Conservation (phyloP, 2,113 vertebrate genomes). For the Atractosteus spatula region DNA sequence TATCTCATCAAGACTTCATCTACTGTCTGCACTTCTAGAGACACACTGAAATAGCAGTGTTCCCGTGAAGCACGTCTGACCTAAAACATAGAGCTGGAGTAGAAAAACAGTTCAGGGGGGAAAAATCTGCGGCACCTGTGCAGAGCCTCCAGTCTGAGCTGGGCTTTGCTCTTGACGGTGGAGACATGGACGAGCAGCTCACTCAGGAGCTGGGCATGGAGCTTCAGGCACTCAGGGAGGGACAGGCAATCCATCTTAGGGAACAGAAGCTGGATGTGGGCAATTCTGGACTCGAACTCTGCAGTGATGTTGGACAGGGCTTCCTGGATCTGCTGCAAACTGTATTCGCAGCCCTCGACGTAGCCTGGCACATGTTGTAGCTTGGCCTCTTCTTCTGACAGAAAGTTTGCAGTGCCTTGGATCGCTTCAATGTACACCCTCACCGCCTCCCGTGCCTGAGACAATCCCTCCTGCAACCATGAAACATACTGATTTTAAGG, state of each 20-base stretch:
- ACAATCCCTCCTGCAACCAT: constrained; percentile 59
- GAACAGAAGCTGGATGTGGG: constrained; percentile 55
- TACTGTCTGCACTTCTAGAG: too few relatives aligned
- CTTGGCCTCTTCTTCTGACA: constrained; percentile 52
- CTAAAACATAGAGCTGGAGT: too few relatives aligned
- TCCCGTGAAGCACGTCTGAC: too few relatives aligned
- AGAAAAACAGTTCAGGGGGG: not conserved
- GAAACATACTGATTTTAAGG: too few relatives aligned
- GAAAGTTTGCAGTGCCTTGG: constrained; percentile 38
- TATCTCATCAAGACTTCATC: too few relatives aligned
- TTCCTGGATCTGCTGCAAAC: constrained; percentile 40
- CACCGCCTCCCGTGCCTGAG: constrained; percentile 52
- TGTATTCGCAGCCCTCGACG: constrained; percentile 41
- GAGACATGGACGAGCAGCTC: constrained; percentile 62
- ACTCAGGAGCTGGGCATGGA: constrained; percentile 57
- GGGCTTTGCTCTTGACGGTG: constrained; percentile 58
- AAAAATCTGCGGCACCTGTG: constrained; percentile 44
- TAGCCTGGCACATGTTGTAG: constrained; percentile 44
- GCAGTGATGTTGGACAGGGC: constrained; percentile 43
- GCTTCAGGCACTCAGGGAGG: constrained; percentile 51
- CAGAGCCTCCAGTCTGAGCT: constrained; percentile 49
- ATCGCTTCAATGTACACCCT: constrained; percentile 57
- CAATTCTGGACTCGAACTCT: constrained; percentile 62
- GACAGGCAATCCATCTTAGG: constrained; percentile 50
- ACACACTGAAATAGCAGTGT: too few relatives aligned